A percentile compares a stretch with the other conserved stretches of the same genome.
Evolutionary conservation across 2,113 vertebrate genomes (phyloP).

Genomic region (Syngnathus floridae): DNA sequence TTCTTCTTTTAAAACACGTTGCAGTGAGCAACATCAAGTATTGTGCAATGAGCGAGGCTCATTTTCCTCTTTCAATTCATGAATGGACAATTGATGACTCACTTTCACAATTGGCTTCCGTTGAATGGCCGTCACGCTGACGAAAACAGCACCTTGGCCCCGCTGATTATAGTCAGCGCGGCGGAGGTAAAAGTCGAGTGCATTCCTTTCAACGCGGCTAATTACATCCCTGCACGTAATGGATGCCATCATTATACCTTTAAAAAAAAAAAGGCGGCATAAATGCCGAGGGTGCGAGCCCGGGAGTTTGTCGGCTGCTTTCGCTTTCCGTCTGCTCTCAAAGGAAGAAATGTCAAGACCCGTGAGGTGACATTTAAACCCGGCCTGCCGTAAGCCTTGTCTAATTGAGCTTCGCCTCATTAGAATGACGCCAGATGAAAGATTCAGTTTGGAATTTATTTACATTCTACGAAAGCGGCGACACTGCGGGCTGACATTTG

Average conservation of each 20-base stretch:
- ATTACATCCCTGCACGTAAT: conserved; percentile 51
- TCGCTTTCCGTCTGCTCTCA: conserved; percentile 63
- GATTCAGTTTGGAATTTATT: conserved; percentile 23
- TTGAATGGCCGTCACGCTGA: background rate
- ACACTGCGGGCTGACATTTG: conserved; percentile 50
- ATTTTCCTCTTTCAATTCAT: background rate
- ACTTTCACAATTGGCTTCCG: background rate
- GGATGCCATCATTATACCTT: conserved; percentile 42
- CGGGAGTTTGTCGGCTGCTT: conserved; percentile 54
- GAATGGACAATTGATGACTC: too few species aligned
- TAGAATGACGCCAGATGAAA: conserved; percentile 54
- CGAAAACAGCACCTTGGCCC: background rate
- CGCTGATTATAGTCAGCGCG: background rate
- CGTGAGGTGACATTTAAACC: conserved; percentile 68
- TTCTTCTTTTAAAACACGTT: too few species aligned
- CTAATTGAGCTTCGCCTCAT: conserved; percentile 68
- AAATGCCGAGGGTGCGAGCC: conserved; percentile 40
- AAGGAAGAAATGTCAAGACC: conserved; percentile 71
- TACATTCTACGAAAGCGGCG: conserved; percentile 30
- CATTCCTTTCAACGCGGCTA: conserved; percentile 34
- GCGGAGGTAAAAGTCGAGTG: background rate
- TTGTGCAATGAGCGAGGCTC: background rate
- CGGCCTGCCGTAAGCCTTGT: conserved; percentile 60
- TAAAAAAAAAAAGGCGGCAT: background rate
- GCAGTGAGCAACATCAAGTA: background rate